Base-by-base conservation (phyloP, 2,888 invertebrate genomes). In the Oegoconia quadripuncta region DNA sequence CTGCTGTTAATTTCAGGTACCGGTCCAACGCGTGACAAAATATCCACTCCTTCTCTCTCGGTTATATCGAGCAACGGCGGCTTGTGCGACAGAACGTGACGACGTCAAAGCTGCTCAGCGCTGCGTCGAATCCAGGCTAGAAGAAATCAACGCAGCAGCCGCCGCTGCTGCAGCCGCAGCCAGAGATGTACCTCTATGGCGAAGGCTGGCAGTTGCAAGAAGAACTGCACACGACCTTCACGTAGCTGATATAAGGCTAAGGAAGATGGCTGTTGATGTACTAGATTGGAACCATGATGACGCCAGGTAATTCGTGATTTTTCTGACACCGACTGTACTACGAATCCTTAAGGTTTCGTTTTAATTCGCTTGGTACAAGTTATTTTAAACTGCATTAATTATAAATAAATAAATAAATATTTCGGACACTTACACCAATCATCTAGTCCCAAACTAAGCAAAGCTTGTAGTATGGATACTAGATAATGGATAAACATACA, bases 21-120 rank as follows among this genome's bases (percentile, higher is more conserved):
- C 98, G 50, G 97, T 98, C 48, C 98, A 98, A 89, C 91, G 98
- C 76, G 97, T 98, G 59, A 98, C 98, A 60, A 97, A 97, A 88
- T 98, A 98, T 88, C 98, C 98, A 29, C 89, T 98, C 59, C 89
- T 98, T 52, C 88, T 98, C 64, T 95, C 96, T 30, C 92, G 98
- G 41, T 89, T 98, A 52, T 92, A 94, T 68, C 97, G 97, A 84
- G 95, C 96, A 28, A 97, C 97, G 9, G 96, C 97, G 1, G 79
- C 89, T 22, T 95, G 95, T 59, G 92, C 95, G 54, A 95, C 95
- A 41, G 93, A 93, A 44, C 91, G 95, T 44, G 95, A 95, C 52
- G 91, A 94, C 60, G 90, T 98, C 28, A 92, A 93, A 58, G 93
- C 95, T 60, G 95, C 98, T 2, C 96, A 97, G 74, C 93, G 95